Percentiles rank a stretch among this genome's conserved stretches.
phyloP scores from a whole-genome alignment of 2,888 invertebrate genomes.

The Ennomos fuscantarius region DNA sequence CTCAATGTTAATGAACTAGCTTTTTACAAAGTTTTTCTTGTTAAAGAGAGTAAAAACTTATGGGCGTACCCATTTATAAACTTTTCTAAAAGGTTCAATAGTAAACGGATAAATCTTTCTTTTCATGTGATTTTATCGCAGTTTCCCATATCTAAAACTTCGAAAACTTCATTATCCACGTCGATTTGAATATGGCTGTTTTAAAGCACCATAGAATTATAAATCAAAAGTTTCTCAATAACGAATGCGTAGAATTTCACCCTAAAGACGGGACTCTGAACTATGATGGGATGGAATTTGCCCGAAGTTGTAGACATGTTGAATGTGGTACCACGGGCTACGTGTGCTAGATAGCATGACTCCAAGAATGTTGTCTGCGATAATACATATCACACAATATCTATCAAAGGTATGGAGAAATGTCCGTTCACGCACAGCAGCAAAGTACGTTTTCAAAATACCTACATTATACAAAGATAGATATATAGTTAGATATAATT shows the following conservation, averaged over 20 bases:
- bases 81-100: too few relatives aligned
- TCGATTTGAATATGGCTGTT: constrained; percentile 2
- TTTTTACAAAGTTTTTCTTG: constrained; percentile 7
- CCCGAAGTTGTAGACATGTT: constrained; percentile 37
- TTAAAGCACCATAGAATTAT: constrained; percentile 20
- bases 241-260: constrained; percentile 24
- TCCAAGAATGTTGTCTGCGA: constrained; percentile 49
- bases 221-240: constrained; percentile 26
- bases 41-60: constrained; percentile 1
- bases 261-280: constrained; percentile 16
- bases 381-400: constrained; percentile 13
- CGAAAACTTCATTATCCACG: background rate
- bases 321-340: constrained; percentile 36
- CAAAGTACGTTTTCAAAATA: too few relatives aligned
- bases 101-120: background rate
- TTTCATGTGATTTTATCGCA: background rate
- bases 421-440: too few relatives aligned
- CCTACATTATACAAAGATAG: too few relatives aligned
- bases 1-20: constrained; percentile 13
- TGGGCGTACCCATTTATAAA: too few relatives aligned
- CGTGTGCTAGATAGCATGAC: constrained; percentile 35
- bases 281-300: constrained; percentile 36
- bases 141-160: background rate
- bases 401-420: too few relatives aligned
- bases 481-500: too few relatives aligned